Percentiles rank a stretch among this genome's conserved stretches.
Conservation (phyloP, 2,888 invertebrate genomes). For the Meteorus colon region DNA sequence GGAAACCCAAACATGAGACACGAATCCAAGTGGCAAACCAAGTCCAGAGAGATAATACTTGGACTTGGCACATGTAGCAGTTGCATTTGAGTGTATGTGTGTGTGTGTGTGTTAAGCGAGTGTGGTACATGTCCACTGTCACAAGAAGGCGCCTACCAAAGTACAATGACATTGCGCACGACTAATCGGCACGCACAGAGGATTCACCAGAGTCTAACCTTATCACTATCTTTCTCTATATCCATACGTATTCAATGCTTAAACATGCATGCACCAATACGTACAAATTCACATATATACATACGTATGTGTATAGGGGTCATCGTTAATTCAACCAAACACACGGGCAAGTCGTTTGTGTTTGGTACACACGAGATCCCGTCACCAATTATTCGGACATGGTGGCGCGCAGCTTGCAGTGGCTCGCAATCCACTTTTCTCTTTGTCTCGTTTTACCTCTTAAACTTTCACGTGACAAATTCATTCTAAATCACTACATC, state of each 20-base stretch:
- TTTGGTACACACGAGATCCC: constrained; percentile 53
- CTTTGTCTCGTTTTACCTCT: neutral
- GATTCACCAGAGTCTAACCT: neutral
- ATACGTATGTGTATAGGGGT: constrained; percentile 47
- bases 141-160: constrained; percentile 49
- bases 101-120: constrained; percentile 33
- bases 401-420: constrained; percentile 43
- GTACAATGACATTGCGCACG: constrained; percentile 47
- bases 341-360: constrained; percentile 56
- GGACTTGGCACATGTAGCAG: constrained; percentile 35
- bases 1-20: constrained; percentile 45
- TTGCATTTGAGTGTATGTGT: constrained; percentile 37
- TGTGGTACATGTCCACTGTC: constrained; percentile 44
- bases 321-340: constrained; percentile 63
- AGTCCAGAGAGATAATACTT: constrained; percentile 29
- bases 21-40: constrained; percentile 19
- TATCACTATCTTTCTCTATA: neutral
- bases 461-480: neutral
- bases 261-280: neutral
- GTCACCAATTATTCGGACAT: constrained; percentile 57
- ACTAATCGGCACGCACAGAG: constrained; percentile 2
- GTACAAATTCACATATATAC: neutral
- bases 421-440: neutral
- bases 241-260: neutral
- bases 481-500: neutral